A percentile compares a stretch with the other conserved stretches of the same genome.
Evolutionary conservation across 2,797 vertebrate genomes (phyloP).

Genomic region (Botia almorhae): DNA sequence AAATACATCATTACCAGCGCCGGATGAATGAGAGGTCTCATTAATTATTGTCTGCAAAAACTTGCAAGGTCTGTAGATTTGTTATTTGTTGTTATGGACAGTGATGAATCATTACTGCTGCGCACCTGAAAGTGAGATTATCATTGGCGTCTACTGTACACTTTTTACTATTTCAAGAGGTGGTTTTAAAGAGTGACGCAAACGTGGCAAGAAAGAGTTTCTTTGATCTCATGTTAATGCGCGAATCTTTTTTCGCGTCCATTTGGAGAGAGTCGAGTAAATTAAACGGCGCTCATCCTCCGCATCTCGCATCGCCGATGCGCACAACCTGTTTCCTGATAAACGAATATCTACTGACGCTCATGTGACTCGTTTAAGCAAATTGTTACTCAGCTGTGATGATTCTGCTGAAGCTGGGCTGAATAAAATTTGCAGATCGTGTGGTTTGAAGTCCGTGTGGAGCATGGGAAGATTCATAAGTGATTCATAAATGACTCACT

Average conservation of each 20-base stretch:
- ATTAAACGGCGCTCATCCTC: constrained; percentile 25
- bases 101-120: constrained; percentile 7
- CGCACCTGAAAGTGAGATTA: neutral
- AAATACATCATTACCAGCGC: constrained; percentile 44
- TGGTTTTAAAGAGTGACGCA: constrained; percentile 1
- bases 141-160: neutral
- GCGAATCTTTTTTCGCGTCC: neutral
- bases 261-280: constrained; percentile 7
- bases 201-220: constrained; percentile 28
- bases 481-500: constrained; percentile 42
- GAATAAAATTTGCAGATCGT: neutral
- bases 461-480: neutral
- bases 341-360: constrained; percentile 21
- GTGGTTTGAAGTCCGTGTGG: neutral
- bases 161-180: constrained; percentile 19
- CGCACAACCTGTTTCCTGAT: constrained; percentile 34
- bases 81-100: constrained; percentile 37
- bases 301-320: neutral
- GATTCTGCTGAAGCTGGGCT: neutral
- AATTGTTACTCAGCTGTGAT: constrained; percentile 28
- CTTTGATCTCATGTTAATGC: constrained; percentile 48
- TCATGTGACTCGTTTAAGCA: constrained; percentile 7
- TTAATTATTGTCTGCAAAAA: constrained; percentile 41
- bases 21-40: constrained; percentile 36
- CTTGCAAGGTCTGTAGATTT: constrained; percentile 26